These are phyloP conservation scores for Alcedo atthis DNA, from an alignment of 2,797 vertebrate species.

Conservation along the genomic window DNA sequence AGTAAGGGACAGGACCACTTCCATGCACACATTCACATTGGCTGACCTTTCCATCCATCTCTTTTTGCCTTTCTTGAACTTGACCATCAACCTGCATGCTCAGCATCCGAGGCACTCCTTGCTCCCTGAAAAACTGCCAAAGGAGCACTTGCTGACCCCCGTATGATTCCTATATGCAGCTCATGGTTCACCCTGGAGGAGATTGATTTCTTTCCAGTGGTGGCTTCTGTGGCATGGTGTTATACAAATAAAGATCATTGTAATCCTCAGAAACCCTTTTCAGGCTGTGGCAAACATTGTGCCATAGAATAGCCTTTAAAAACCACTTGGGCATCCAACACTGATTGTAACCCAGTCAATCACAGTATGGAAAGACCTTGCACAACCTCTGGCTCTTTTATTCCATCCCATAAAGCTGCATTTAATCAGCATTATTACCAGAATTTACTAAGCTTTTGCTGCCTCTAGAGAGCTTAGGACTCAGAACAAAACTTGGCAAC, in stretches of 20 bases:
- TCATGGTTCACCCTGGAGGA: neutral
- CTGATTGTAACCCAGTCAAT: neutral
- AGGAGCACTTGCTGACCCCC: neutral
- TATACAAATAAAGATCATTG: neutral
- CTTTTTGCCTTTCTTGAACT: neutral
- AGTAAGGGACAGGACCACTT: neutral
- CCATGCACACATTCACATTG: too few species aligned
- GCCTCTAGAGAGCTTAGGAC: neutral
- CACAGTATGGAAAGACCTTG: neutral
- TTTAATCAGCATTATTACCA: neutral
- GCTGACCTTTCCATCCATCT: neutral
- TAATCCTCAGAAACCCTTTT: neutral
- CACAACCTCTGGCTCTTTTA: neutral
- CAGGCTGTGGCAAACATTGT: neutral
- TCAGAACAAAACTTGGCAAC: neutral
- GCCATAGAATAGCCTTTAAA: neutral
- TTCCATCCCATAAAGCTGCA: neutral
- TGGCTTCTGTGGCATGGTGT: neutral
- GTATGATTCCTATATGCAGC: too few species aligned
- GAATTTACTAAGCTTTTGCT: neutral
- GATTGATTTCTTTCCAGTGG: neutral
- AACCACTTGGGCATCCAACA: neutral
- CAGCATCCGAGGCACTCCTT: neutral
- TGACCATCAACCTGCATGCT: neutral
- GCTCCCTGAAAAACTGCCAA: neutral